Evolutionary conservation across 1,140 invertebrate genomes (phyloP), one percentile per base, ranked within the genome.

Genomic region (Hyles vespertilio): DNA sequence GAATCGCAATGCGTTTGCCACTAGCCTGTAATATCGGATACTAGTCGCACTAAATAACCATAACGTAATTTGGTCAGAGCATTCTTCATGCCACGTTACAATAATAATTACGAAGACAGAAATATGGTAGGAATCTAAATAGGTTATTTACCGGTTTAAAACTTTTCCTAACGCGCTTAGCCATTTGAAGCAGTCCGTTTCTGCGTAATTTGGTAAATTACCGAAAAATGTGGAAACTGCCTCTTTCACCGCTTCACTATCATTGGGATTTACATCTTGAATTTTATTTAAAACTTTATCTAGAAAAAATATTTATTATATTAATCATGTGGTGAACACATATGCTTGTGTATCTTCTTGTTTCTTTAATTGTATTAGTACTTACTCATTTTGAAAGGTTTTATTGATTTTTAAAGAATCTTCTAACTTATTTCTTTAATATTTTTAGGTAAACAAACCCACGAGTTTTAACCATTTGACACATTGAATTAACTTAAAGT

Each of bases 111-210:
- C 36, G 8, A 5, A 5, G 4, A 40, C 4, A 5, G 36, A 40
- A 40, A 40, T 40, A n/a, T n/a, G 5, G 46, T 10, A 11, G 2
- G 12, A n/a, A 11, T 22, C 22, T 22, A n/a, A 11, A 60, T 65
- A 78, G 77, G 75, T 75, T 80, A 79, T 61, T 57, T 81, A 86
- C 84, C 82, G 79, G 82, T 70, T 75, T 36, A 85, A 72, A 46
- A 83, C 61, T 54, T 65, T 65, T 56, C 74, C 70, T 58, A 87
- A 66, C 8, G 71, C 63, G 46, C 66, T 69, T 43, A 87, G 56
- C 76, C 80, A 87, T 67, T 51, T 58, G 33, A 68, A 72, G 10
- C 61, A 64, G 56, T 77, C 70, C 8, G 53, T 48, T 11, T 74
- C 65, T 4, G 69, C 71, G 33, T 78, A 61, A 58, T 83, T 86